phyloP scores from a whole-genome alignment of 2,888 invertebrate species.

The Laspeyria flexula region DNA sequence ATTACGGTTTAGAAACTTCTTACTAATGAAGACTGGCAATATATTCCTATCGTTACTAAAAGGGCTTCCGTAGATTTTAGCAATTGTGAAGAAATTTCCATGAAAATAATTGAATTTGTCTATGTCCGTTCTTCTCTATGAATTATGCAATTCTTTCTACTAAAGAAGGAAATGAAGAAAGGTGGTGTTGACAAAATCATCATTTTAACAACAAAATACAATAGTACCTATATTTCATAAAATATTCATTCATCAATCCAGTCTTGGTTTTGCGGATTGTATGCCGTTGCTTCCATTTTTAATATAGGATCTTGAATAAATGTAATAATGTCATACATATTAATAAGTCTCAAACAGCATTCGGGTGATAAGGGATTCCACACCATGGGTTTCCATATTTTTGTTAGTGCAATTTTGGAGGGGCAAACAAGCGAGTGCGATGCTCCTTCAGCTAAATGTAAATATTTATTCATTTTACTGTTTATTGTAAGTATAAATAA shows the following conservation, averaged over 20 bases:
- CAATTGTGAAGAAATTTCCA: not conserved
- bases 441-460: conserved; percentile 68
- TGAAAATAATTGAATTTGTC: not conserved
- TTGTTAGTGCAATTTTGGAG: conserved; percentile 83
- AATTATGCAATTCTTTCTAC: not conserved
- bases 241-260: not conserved
- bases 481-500: conserved; percentile 86
- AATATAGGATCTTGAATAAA: conserved; percentile 19
- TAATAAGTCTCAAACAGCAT: conserved; percentile 47
- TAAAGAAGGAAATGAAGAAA: not conserved
- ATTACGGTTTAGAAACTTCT: not conserved
- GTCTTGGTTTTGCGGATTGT: not conserved
- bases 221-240: no score
- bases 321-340: conserved; percentile 1
- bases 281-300: not conserved
- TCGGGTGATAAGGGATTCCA: conserved; percentile 49
- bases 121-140: not conserved
- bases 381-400: conserved; percentile 64
- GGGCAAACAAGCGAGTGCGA: conserved; percentile 45
- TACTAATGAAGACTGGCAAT: conserved; percentile 8
- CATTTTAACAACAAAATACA: no score
- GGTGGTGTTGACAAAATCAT: no score
- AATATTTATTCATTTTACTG: conserved; percentile 79
- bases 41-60: not conserved
- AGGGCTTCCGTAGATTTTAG: conserved; percentile 1